Evolutionary conservation across 2,888 invertebrate species (phyloP), one percentile per base, ranked within the genome.

Genomic region (Anaspis maculata): DNA sequence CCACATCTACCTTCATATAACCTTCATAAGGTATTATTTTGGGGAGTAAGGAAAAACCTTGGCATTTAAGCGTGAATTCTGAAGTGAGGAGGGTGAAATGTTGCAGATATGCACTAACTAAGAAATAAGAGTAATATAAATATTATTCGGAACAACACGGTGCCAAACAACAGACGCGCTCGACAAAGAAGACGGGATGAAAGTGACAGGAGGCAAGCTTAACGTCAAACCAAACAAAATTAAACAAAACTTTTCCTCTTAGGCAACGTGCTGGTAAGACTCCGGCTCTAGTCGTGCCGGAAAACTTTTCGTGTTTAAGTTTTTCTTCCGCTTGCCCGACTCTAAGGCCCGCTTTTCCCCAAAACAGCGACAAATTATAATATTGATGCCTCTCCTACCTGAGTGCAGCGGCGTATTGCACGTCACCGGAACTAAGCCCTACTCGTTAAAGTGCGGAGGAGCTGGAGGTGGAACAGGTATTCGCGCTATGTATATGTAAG

Each of bases 181-280:
- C 51, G 46, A 46, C 48, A 49, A 53, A 51, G 51, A 51, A 60
- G 59, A 59, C 55, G 56, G 59, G 57, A 64, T 62, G 64, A 65
- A 64, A 66, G 62, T 66, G 65, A 66, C 65, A 64, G 61, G 61
- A 61, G 56, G 59, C 59, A 52, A 61, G 63, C 63, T 66, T 64
- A 65, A 61, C 62, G 64, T 64, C 65, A 65, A 64, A 64, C 63
- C 63, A 64, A 66, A 66, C 65, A 64, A 66, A 65, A 64, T 65
- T 65, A 63, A 65, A 65, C 62, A 61, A 64, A 64, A 66, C 60
- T 66, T 66, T 66, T 65, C 64, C 62, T 64, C 62, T 65, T 62
- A 61, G 60, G 61, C 59, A 59, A 59, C 57, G 58, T 56, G 55
- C 57, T 56, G 57, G 58, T 60, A 57, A 61, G 57, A 60, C 58